Evolutionary conservation across 2,888 invertebrate genomes (phyloP), one percentile per base, ranked within the genome.

Genomic region (Erebia aethiops): DNA sequence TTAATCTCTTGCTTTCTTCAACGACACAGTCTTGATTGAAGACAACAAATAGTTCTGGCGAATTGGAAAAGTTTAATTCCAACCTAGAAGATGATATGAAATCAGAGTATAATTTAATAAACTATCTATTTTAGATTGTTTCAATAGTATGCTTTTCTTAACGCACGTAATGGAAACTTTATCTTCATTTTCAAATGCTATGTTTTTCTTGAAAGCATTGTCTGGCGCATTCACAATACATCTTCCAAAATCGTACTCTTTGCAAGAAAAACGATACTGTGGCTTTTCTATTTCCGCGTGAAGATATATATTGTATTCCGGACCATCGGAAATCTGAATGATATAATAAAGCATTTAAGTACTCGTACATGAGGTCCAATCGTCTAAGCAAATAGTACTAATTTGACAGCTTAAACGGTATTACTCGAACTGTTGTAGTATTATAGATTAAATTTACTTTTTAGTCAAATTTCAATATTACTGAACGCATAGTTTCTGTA

Each of bases 281-380:
- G 95, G 94, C 74, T 91, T 94, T 75, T 94, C 91, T 56, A 95
- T 95, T 58, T 92, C 90, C 18, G 95, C 95, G 76, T 94, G 90
- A 52, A 96, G 82, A 63, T 89, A 86, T 70, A 96, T 90, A 51
- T 82, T 87, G 80, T 95, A 96, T 7, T 90, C 93, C 3, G 96
- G 95, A 0, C 96, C 96, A 83, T 95, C 95, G 49, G 94, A 91
- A 71, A 96, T 94, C 96, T 96, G 70, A 46, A 5, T 2, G 26
- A 58, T 43, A 52, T 35, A 13, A 41, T 52, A 18, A 9, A 54
- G 16, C 18, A 54, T 54, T 54, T 54, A 52, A 16, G 8, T 52
- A 13, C 46, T 46, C 46, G 11, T 13, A 16, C 16, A 16, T 52
- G 26, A 26, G 26, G 26, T 4, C 26, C 26, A 26, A 26, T 26